Base-by-base conservation (phyloP, 2,888 invertebrate genomes). In the Andrena marginata region DNA sequence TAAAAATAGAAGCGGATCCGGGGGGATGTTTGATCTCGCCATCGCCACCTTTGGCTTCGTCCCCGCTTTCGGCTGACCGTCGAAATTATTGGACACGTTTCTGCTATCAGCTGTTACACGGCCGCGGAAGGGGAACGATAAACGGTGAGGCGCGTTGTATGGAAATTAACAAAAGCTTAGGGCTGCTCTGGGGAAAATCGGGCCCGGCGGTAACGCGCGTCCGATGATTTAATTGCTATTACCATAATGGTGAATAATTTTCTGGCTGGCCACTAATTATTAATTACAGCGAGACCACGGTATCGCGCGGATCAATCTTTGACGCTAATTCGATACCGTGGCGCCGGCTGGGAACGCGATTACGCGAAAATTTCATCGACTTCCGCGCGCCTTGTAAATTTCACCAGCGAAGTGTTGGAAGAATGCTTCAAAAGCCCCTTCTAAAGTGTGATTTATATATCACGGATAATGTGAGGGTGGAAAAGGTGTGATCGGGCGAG, bases 161-260 rank as follows among this genome's bases (percentile, higher is more conserved):
- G 84, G 54, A 68, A 80, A 85, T 77, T 71, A 62, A 80, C 77
- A 64, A 71, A 63, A 77, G 68, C 77, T 74, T 60, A 26, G 74
- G 35, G 59, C 63, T 63, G 84, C 67, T 80, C 77, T 80, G 84
- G 49, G 63, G 70, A 69, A 69, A 77, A 73, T 84, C 67, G 64
- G 54, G 16, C 64, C 48, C 20, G 60, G 62, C 20, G 56, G 51
- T 72, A 65, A 79, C 64, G 59, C 26, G 60, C 56, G 23, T 20
- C 48, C 62, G 63, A 77, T 80, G 67, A 80, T 84, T 80, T 68
- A 59, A 77, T 84, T 80, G 77, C 80, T 60, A 74, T 76, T 72
- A 68, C 65, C 80, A 48, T 73, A 63, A 31, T 65, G 68, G 65
- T 48, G 80, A 69, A 77, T 80, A 62, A 80, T 84, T 84, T 73